These are phyloP conservation scores for Drosophila barbarae DNA, from an alignment of 2,888 invertebrate species.

Conservation along the genomic window DNA sequence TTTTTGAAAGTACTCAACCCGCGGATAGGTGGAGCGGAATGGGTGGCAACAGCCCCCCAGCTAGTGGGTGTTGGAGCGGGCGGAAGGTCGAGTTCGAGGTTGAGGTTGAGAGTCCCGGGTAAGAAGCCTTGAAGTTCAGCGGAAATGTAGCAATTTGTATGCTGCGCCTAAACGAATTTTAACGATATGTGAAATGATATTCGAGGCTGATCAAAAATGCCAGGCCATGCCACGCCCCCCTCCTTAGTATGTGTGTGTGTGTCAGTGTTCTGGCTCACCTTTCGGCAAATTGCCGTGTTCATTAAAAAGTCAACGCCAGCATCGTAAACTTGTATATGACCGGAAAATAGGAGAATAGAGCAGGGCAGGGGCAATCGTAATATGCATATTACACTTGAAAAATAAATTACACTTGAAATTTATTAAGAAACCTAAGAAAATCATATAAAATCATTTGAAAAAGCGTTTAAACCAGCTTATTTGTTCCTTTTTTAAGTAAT, in stretches of 20 bases:
- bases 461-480: too few relatives aligned
- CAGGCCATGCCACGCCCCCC: slow-evolving; percentile 42
- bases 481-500: too few relatives aligned
- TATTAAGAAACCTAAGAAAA: too few relatives aligned
- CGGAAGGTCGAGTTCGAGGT: slow-evolving; percentile 2
- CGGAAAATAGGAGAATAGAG: slow-evolving; percentile 27
- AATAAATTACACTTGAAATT: neutral
- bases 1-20: slow-evolving; percentile 47
- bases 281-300: slow-evolving; percentile 71
- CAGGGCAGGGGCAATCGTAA: slow-evolving; percentile 2
- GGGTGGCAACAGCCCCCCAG: neutral
- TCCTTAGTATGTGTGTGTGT: slow-evolving; percentile 4
- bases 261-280: slow-evolving; percentile 48
- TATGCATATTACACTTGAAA: slow-evolving; percentile 46
- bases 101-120: slow-evolving; percentile 8
- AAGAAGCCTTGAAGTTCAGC: slow-evolving; percentile 50
- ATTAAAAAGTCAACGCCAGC: slow-evolving; percentile 70
- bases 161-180: slow-evolving; percentile 75
- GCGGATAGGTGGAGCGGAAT: slow-evolving; percentile 29
- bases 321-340: slow-evolving; percentile 61
- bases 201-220: slow-evolving; percentile 72
- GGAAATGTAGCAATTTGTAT: slow-evolving; percentile 77
- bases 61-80: neutral
- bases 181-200: slow-evolving; percentile 77
- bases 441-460: neutral